Evolutionary conservation across 2,888 invertebrate genomes (phyloP).

Genomic region (Iselma pallidipennis): DNA sequence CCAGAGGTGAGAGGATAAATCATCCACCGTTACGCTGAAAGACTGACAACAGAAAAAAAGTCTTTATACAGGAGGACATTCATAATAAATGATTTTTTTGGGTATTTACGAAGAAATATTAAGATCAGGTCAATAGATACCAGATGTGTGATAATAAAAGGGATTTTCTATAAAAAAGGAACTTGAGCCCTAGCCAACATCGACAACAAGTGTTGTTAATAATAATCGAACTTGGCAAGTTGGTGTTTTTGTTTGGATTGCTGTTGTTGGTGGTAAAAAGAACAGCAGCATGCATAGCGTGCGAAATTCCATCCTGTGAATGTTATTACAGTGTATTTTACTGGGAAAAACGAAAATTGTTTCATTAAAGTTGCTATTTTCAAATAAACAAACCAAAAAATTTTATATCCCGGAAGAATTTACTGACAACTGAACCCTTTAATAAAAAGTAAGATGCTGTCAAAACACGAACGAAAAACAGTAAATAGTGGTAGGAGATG

Average conservation of each 20-base stretch:
- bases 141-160: too few species aligned
- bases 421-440: too few species aligned
- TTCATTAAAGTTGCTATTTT: neutral
- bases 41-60: neutral
- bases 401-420: too few species aligned
- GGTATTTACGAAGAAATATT: too few species aligned
- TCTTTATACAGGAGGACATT: too few species aligned
- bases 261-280: neutral
- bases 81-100: too few species aligned
- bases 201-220: neutral
- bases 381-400: too few species aligned
- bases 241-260: neutral
- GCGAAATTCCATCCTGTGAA: neutral
- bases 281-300: neutral
- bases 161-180: too few species aligned
- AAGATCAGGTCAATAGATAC: too few species aligned
- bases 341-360: neutral
- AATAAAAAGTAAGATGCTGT: too few species aligned
- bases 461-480: too few species aligned
- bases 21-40: constrained; percentile 51
- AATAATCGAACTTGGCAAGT: neutral
- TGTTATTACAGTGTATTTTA: neutral
- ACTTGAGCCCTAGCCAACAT: neutral
- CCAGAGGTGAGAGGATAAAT: constrained; percentile 51
- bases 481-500: too few species aligned